A percentile compares a stretch with the other conserved stretches of the same genome.
Conservation (phyloP, 2,797 vertebrate species). For the Melanotaenia trifasciata region DNA sequence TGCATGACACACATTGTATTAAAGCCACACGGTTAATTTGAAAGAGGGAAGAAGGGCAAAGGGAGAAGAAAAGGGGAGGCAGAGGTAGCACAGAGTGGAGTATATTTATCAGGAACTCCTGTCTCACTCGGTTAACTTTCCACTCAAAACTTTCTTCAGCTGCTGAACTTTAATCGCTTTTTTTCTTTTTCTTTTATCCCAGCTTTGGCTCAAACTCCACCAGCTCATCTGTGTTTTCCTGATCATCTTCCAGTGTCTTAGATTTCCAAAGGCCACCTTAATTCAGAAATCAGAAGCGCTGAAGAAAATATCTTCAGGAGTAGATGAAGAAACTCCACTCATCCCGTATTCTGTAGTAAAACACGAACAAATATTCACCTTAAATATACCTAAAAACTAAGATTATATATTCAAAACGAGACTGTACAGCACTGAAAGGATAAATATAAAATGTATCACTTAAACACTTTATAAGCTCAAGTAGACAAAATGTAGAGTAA, state of each 20-base stretch:
- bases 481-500: neutral
- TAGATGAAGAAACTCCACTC: slow-evolving; percentile 9
- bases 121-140: slow-evolving; percentile 72
- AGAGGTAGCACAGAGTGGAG: slow-evolving; percentile 61
- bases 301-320: slow-evolving; percentile 42
- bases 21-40: slow-evolving; percentile 83
- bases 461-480: neutral
- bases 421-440: neutral
- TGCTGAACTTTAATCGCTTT: slow-evolving; percentile 59
- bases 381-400: neutral
- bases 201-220: slow-evolving; percentile 55
- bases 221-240: slow-evolving; percentile 47
- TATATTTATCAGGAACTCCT: slow-evolving; percentile 73
- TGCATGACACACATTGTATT: slow-evolving; percentile 86
- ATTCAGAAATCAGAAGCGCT: slow-evolving; percentile 55
- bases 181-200: neutral
- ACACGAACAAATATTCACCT: neutral
- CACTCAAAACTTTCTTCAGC: slow-evolving; percentile 67
- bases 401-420: neutral
- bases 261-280: slow-evolving; percentile 54
- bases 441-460: neutral
- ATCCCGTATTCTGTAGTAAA: slow-evolving; percentile 13
- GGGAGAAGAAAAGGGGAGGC: slow-evolving; percentile 64
- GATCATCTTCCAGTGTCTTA: slow-evolving; percentile 49
- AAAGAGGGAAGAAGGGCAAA: slow-evolving; percentile 72